Conservation (phyloP, 2,888 invertebrate species). For the Parthenolecanium corni region DNA sequence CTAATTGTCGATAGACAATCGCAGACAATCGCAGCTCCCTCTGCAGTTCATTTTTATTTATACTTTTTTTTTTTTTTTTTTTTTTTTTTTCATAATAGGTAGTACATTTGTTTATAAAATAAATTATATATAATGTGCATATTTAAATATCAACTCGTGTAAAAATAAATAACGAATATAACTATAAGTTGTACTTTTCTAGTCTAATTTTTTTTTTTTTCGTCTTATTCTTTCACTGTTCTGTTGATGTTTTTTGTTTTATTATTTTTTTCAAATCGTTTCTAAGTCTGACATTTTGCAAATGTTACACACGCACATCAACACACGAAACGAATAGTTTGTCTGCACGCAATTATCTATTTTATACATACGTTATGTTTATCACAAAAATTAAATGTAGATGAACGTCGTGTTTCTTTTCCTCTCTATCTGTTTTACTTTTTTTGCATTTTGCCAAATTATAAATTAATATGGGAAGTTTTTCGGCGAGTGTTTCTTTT, state of each 20-base stretch:
- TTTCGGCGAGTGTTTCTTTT: no score
- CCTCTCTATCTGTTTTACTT: neutral
- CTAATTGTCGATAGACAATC: no score
- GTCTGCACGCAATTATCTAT: conserved; percentile 27
- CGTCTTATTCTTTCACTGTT: neutral
- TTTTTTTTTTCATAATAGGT: no score
- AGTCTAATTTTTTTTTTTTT: conserved; percentile 3
- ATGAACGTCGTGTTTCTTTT: neutral
- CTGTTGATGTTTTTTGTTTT: neutral
- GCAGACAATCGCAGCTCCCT: neutral
- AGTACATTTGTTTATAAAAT: neutral
- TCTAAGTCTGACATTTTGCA: conserved; percentile 24
- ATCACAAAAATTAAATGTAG: neutral
- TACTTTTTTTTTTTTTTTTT: neutral
- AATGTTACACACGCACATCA: conserved; percentile 12
- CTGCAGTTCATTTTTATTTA: conserved; percentile 4
- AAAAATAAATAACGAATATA: conserved; percentile 14
- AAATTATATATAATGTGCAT: neutral
- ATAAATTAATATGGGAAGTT: no score
- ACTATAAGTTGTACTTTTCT: conserved; percentile 2
- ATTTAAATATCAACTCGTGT: conserved; percentile 6
- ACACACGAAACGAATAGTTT: conserved; percentile 24
- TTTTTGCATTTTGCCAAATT: no score
- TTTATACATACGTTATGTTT: neutral
- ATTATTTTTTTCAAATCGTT: neutral